Percentiles rank a stretch among this genome's conserved stretches.
These are phyloP conservation scores for Drosophila novamexicana DNA, from an alignment of 1,140 invertebrate species.

Conservation along the genomic window DNA sequence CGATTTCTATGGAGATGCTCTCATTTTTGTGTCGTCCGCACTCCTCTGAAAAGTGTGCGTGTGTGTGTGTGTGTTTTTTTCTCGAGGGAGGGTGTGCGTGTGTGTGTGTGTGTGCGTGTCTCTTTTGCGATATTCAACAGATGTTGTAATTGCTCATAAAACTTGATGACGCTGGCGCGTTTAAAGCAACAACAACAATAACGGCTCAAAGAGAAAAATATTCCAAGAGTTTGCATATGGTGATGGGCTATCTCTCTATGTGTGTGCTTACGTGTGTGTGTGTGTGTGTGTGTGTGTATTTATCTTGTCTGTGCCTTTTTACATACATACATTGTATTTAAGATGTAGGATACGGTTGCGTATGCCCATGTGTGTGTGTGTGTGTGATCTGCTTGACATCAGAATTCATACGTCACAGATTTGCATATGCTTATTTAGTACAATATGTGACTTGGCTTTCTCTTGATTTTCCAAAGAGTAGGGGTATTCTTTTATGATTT, in stretches of 20 bases:
- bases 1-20: conserved; percentile 42
- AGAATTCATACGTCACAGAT: conserved; percentile 79
- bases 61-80: conserved; percentile 11
- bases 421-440: conserved; percentile 66
- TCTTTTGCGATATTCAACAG: conserved; percentile 78
- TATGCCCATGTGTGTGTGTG: neutral
- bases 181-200: conserved; percentile 46
- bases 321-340: conserved; percentile 66
- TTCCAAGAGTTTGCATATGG: conserved; percentile 65
- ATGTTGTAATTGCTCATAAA: conserved; percentile 83
- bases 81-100: conserved; percentile 2
- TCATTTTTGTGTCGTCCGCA: conserved; percentile 34
- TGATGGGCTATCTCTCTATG: conserved; percentile 43
- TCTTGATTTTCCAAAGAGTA: conserved; percentile 17
- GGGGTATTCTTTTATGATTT: conserved; percentile 8
- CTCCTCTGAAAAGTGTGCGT: conserved; percentile 14
- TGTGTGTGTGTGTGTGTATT: conserved; percentile 13
- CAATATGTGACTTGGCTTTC: conserved; percentile 25
- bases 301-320: conserved; percentile 21
- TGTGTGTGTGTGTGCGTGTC: conserved; percentile 28
- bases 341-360: conserved; percentile 44
- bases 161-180: conserved; percentile 79
- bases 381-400: conserved; percentile 60
- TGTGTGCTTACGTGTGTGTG: conserved; percentile 16
- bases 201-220: conserved; percentile 42